A percentile compares a stretch with the other conserved stretches of the same genome.
Conservation (phyloP, 2,797 vertebrate species). For the Platalea minor region DNA sequence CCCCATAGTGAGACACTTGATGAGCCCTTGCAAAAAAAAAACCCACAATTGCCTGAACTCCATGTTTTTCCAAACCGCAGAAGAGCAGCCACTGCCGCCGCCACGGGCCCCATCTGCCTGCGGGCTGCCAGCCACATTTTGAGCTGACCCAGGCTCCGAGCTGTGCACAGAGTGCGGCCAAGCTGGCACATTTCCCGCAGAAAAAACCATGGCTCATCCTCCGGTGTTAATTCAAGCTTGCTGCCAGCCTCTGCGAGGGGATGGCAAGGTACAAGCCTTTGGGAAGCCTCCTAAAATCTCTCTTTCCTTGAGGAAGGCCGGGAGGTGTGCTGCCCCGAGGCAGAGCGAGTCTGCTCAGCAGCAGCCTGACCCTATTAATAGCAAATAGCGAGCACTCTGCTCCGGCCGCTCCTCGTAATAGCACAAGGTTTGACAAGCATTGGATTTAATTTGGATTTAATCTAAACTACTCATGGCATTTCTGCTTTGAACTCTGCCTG, state of each 20-base stretch:
- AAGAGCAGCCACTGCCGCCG: neutral
- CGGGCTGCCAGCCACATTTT: neutral
- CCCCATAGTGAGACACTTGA: neutral
- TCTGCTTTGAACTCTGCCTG: neutral
- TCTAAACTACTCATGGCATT: neutral
- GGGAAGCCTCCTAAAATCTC: neutral
- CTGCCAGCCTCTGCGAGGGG: neutral
- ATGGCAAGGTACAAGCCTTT: neutral
- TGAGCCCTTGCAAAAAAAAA: neutral
- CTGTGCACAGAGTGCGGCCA: neutral
- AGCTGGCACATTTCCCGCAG: neutral
- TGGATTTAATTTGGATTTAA: neutral
- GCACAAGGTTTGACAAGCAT: neutral
- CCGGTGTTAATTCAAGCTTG: neutral
- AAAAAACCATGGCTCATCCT: fast-evolving
- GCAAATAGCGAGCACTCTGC: neutral
- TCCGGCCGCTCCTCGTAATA: neutral
- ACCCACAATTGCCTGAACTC: neutral
- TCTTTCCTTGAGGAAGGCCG: neutral
- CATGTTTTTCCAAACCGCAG: neutral
- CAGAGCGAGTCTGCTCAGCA: neutral
- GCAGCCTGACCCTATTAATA: neutral
- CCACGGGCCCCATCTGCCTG: neutral
- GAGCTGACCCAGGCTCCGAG: neutral
- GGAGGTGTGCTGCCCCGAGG: neutral